Evolutionary conservation across 1,140 invertebrate genomes (phyloP), one percentile per base, ranked within the genome.

Genomic region (Protaetia brevitarsis): DNA sequence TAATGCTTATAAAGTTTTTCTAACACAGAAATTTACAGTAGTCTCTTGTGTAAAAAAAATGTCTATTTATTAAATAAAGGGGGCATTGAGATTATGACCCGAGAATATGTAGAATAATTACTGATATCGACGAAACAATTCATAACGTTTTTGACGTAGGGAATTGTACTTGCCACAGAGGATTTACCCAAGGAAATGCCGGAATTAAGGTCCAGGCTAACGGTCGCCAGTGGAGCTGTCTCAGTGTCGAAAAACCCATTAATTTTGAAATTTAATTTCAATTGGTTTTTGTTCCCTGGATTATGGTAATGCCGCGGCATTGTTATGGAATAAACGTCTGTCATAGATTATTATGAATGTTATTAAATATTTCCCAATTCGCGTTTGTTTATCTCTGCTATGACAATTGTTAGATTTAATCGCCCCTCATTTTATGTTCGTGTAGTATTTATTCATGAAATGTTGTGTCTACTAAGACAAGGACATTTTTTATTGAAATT

Each of bases 261-360:
- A 51, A 51, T 51, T 51, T 51, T 51, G 41, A 51, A 51, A 51
- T 51, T 51, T 51, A 51, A 51, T 51, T 51, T 51, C 41, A 51
- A 51, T 51, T 51, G 41, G 41, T 51, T 51, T 51, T 51, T 51
- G 41, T 51, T 51, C 41, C 19, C 16, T 51, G 41, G 41, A 51
- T 51, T 51, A 51, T 51, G 41, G 41, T 51, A 51, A 51, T 51
- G 26, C 41, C 41, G 19, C 41, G 19, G 41, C 41, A 23, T 51
- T 51, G 41, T 51, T 51, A 19, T 51, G 41, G 26, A 23, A 51
- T 51, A 51, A 23, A 51, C 41, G 41, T 23, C 41, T 51, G 41
- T 51, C 41, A 51, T 51, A 11, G 19, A 23, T 51, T 51, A 51
- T 51, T 51, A 51, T 51, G 41, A 51, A 51, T 51, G 41, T 51